Evolutionary conservation across 92 coral and sea anemone genomes (phyloP), one percentile per base, ranked within the genome.

Genomic region (Palythoa heliodiscus): DNA sequence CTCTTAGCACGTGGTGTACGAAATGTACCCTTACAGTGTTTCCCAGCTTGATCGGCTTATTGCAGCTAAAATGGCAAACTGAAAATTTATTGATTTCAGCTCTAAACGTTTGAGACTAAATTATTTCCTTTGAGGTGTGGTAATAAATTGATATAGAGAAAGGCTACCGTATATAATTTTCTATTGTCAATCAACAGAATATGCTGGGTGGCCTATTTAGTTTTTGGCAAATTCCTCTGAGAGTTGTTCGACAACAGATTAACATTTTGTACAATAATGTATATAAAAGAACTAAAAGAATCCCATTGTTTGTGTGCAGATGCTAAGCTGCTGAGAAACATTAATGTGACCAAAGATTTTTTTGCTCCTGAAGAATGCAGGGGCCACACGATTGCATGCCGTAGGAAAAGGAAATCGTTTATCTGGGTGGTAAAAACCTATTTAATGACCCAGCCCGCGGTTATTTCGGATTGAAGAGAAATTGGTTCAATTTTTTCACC

Each of bases 131-230:
- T 63, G 10, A 63, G 69, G 69, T 19, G 16, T 58, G 64, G 69
- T 1, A n/a, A n/a, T 5, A 63, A 19, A 6, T 19, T 63, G 22
- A 63, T 63, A 17, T 5, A 23, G 24, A 19, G 24, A 19, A 8
- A 23, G 69, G 25, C 10, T 63, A n/a, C n/a, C n/a, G n/a, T n/a
- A 4, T 63, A 63, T 63, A 19, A 20, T 6, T 63, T 11, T 11
- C 69, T n/a, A 63, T 63, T 63, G 69, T 63, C 69, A 63, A 63
- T 63, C 69, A 63, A 23, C 69, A 63, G 8, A n/a, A 8, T 63
- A 23, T 2, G 8, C 69, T 63, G 8, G 24, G 69, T 63, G 69
- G 25, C 69, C 69, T 19, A 19, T 19, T 63, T n/a, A 63, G n/a
- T 17, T 60, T 5, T 20, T 15, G 68, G 20, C 24, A 61, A 20